These are phyloP conservation scores for Zoroaster sp. DNA, from an alignment of 53 echinoderm and acorn worm genomes.

Conservation along the genomic window DNA sequence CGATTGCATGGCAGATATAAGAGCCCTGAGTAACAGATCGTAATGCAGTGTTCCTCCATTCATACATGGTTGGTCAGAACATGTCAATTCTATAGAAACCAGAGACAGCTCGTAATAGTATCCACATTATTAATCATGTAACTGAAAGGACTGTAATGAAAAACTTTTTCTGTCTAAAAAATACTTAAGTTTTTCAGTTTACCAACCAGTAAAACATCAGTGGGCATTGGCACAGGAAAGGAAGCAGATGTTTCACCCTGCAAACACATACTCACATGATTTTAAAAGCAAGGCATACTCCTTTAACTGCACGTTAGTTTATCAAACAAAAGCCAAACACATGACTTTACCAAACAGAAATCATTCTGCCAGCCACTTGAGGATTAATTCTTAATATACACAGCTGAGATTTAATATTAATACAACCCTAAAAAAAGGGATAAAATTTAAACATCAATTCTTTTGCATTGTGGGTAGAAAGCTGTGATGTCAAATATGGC, in stretches of 20 bases:
- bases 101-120: background rate
- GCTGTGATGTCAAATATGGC: too few species aligned
- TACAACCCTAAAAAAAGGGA: too few species aligned
- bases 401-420: too few species aligned
- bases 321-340: background rate
- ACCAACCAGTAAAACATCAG: background rate
- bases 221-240: constrained; percentile 17
- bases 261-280: background rate
- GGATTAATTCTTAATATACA: too few species aligned
- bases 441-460: too few species aligned
- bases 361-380: too few species aligned
- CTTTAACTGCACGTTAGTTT: background rate
- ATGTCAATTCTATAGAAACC: background rate
- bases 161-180: too few species aligned
- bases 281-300: constrained; percentile 2
- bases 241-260: constrained; percentile 9
- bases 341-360: too few species aligned
- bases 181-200: constrained; percentile 43
- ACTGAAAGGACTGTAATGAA: too few species aligned
- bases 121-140: too few species aligned
- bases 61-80: background rate
- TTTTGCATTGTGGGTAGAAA: too few species aligned
- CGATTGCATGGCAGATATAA: constrained; percentile 61
- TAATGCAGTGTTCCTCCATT: constrained; percentile 2
- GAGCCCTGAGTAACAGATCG: background rate